phyloP scores from a whole-genome alignment of 2,888 invertebrate genomes.

The Eueremaeus valkanovi region DNA sequence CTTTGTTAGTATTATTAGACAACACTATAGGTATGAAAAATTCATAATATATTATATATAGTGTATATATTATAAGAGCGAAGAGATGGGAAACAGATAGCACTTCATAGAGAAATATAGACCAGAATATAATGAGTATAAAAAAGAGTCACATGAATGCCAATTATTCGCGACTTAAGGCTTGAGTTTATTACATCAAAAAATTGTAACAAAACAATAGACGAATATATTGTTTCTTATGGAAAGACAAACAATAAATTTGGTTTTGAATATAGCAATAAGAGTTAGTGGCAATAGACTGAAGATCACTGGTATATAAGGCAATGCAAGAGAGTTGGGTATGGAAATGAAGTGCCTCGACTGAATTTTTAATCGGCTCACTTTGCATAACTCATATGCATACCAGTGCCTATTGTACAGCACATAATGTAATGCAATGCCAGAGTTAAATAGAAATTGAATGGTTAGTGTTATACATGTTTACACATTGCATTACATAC shows the following conservation, averaged over 20 bases:
- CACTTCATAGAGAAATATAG: not conserved
- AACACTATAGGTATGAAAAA: constrained; percentile 6
- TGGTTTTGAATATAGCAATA: not conserved
- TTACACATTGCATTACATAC: constrained; percentile 30
- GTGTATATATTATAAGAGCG: not conserved
- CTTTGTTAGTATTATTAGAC: not conserved
- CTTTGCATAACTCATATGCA: constrained; percentile 36
- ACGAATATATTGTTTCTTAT: not conserved
- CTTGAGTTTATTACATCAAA: not conserved
- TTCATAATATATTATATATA: not conserved
- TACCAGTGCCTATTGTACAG: not conserved
- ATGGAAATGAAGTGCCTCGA: constrained; percentile 33
- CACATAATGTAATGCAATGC: not conserved
- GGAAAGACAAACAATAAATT: not conserved
- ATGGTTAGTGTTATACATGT: constrained; percentile 35
- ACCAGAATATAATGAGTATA: not conserved
- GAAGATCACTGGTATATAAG: not conserved
- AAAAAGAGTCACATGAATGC: not conserved
- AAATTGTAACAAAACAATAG: constrained; percentile 1
- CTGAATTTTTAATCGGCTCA: constrained; percentile 36
- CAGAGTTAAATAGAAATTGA: constrained; percentile 31
- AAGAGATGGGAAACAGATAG: not conserved
- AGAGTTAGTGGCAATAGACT: not conserved
- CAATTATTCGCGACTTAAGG: constrained; percentile 18
- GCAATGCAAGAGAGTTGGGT: not conserved